Percentiles rank a stretch among this genome's conserved stretches.
Conservation (phyloP, 2,113 vertebrate species). For the Osmerus eperlanus region DNA sequence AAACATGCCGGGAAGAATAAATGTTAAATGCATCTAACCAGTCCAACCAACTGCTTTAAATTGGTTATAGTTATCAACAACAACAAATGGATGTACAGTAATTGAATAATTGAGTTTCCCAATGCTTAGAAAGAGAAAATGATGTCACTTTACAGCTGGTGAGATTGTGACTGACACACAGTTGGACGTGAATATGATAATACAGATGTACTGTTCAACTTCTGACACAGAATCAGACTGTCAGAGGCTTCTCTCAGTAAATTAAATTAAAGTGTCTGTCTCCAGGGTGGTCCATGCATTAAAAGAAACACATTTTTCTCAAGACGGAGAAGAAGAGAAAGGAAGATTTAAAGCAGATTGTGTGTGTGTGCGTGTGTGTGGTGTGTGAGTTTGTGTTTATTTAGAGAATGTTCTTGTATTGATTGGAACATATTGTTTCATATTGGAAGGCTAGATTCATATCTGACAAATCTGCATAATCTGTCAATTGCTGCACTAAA, state of each 20-base stretch:
- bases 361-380: background rate
- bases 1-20: slow-evolving; percentile 23
- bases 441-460: background rate
- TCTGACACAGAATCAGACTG: slow-evolving; percentile 22
- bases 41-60: slow-evolving; percentile 34
- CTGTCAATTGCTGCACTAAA: slow-evolving; percentile 7
- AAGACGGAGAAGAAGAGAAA: slow-evolving; percentile 7
- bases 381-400: too few species aligned
- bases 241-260: slow-evolving; percentile 38
- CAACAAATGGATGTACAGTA: slow-evolving; percentile 4
- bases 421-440: background rate
- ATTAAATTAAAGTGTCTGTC: slow-evolving; percentile 62
- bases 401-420: too few species aligned
- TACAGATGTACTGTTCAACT: slow-evolving; percentile 17
- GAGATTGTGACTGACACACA: slow-evolving; percentile 43
- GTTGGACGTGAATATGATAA: slow-evolving; percentile 30
- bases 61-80: slow-evolving; percentile 28
- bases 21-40: slow-evolving; percentile 33
- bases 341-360: slow-evolving; percentile 15
- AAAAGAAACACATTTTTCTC: slow-evolving; percentile 34
- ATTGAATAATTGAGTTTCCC: slow-evolving; percentile 30
- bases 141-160: slow-evolving; percentile 30
- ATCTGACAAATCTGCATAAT: slow-evolving; percentile 16
- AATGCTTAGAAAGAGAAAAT: slow-evolving; percentile 26
- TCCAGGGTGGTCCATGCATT: slow-evolving; percentile 49